Base-by-base conservation (phyloP, 2,113 vertebrate species). In the Hydropotes inermis region DNA sequence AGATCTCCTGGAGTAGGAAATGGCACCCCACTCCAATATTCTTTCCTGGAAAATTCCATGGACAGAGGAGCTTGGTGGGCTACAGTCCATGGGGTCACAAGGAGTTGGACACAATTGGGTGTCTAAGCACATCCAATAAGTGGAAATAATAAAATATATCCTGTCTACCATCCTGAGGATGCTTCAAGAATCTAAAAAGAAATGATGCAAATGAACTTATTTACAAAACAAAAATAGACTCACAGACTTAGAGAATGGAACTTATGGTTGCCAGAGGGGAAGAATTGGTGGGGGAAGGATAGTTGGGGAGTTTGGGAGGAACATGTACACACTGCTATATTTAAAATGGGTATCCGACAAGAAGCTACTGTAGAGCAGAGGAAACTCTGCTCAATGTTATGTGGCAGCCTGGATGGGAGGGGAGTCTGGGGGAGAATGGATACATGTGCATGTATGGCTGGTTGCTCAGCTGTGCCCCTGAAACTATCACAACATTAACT, bases 241-340 rank as follows among this genome's bases (percentile, higher is more conserved):
- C n/a, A 36, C 67, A 70, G n/a, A 70, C 19, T 36, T 70, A 36
- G n/a, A 70, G 67, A 23, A 36, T 36, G 33, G 17, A 67, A 67
- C 16, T 21, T 36, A 36, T 10, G 33, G 64, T 67, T 67, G 64
- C 64, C 64, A 67, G 16, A 4, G 33, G 33, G 33, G 3, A 9
- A n/a, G 30, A n/a, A 64, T 16, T 30, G 6, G 6, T 0, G 6
- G 54, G 16, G 16, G 7, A 33, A 1, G 64, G 67, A 70, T 12
- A 70, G n/a, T 23, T 70, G 67, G n/a, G n/a, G n/a, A 70, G 67
- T 36, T 70, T 12, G n/a, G n/a, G n/a, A 70, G 23, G 64, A n/a
- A 36, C 64, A 70, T 5, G 64, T n/a, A 70, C 64, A 36, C 64
- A 70, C 19, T 23, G 67, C 9, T 39, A 0, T 70, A 12, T 23